Conservation (phyloP, 2,797 vertebrate species). For the Chiloscyllium punctatum region DNA sequence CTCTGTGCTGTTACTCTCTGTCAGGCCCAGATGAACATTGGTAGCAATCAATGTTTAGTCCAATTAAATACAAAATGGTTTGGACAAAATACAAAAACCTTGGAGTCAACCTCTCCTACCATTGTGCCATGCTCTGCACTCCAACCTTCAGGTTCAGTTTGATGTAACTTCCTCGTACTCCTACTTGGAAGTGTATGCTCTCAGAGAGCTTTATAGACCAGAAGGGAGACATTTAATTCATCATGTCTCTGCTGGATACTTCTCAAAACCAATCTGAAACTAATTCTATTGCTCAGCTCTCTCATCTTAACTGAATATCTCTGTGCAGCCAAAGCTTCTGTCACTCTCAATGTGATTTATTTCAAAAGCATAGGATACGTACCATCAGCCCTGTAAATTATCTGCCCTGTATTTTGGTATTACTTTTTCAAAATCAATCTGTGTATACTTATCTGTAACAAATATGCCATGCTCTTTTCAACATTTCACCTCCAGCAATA, state of each 20-base stretch:
- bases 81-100: neutral
- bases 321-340: too few relatives aligned
- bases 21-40: neutral
- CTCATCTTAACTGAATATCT: too few relatives aligned
- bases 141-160: neutral
- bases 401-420: too few relatives aligned
- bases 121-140: neutral
- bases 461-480: too few relatives aligned
- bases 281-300: neutral
- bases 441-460: too few relatives aligned
- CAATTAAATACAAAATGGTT: neutral
- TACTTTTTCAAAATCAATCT: too few relatives aligned
- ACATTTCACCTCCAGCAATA: too few relatives aligned
- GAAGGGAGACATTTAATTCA: too few relatives aligned
- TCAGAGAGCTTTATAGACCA: neutral
- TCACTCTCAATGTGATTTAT: too few relatives aligned
- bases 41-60: neutral
- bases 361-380: too few relatives aligned
- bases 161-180: neutral
- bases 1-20: neutral
- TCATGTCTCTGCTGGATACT: neutral
- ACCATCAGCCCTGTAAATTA: too few relatives aligned
- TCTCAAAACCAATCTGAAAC: neutral
- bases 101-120: neutral
- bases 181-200: neutral